Evolutionary conservation across 2,113 vertebrate genomes (phyloP), one percentile per base, ranked within the genome.

Genomic region (Turnix velox): DNA sequence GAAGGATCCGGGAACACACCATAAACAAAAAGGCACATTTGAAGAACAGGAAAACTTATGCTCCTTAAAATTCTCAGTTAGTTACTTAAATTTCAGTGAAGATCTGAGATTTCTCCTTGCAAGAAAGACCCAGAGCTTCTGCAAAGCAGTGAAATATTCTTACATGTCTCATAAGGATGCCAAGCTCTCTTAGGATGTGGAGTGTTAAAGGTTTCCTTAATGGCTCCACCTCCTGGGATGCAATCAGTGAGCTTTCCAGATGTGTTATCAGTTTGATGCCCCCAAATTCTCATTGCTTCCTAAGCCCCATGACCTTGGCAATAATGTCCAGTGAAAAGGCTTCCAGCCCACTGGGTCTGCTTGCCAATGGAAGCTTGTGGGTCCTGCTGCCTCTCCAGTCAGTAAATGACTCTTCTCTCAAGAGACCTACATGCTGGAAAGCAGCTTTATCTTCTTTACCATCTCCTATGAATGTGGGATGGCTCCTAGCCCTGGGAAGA

Each of bases 401-500:
- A 76, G 52, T 39, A 46, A 61, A 89, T 67, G 10, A 54, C 52
- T 92, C 35, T 65, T 75, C 89, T 84, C 40, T 81, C 62, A 54
- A 73, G 59, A 93, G 76, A 27, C 63, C 87, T 67, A n/a, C 68
- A 59, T 7, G 43, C 57, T 88, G 89, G 52, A 43, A 75, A 87
- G 80, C 62, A 94, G 91, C 78, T 87, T 89, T 87, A 18, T 57
- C 87, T 89, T 69, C 74, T 43, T 79, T 85, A 84, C 63, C 11
- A 2, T 79, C 78, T 89, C 27, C 65, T 39, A 2, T 73, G 84
- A 82, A 68, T 42, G 58, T 84, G 65, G 74, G 87, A n/a, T 87
- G 74, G 89, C 78, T 93, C 63, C 68, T 18, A 79, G 90, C 49
- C 58, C 93, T 35, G 74, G 42, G 84, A 66, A 96, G 87, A 94